phyloP scores from a whole-genome alignment of 64 coral and sea anemone genomes.

The Montipora efflorescens region DNA sequence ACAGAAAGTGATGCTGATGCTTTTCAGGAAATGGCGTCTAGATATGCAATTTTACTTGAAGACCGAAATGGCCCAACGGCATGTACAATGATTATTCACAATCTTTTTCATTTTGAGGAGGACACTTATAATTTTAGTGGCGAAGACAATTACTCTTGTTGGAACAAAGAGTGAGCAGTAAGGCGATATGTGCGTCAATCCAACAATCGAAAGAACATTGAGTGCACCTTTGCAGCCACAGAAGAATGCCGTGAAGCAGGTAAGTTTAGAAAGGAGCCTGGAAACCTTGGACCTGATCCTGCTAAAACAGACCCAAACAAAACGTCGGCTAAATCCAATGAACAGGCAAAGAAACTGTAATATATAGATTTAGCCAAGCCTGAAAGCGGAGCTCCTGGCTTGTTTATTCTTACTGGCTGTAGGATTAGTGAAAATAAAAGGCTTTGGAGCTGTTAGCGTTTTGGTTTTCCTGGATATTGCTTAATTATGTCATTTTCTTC shows the following conservation, averaged over 20 bases:
- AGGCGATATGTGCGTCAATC: constrained; percentile 46
- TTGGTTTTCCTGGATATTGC: too few relatives aligned
- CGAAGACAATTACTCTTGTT: constrained; percentile 55
- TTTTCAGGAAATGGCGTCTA: constrained; percentile 53
- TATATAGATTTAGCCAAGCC: too few relatives aligned
- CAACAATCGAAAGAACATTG: constrained; percentile 70
- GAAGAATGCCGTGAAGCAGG: constrained; percentile 39
- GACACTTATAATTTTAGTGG: constrained; percentile 51
- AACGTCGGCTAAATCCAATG: constrained; percentile 45
- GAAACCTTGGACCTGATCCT: constrained; percentile 16
- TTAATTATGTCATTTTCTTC: too few relatives aligned
- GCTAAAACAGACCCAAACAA: constrained; percentile 60
- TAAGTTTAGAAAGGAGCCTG: constrained; percentile 42
- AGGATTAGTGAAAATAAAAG: too few relatives aligned
- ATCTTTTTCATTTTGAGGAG: constrained; percentile 66
- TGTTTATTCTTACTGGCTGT: too few relatives aligned
- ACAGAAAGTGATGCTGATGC: constrained; percentile 45
- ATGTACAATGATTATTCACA: constrained; percentile 58
- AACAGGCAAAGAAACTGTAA: constrained; percentile 55
- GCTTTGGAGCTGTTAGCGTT: too few relatives aligned
- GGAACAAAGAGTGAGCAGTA: constrained; percentile 48
- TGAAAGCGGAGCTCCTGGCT: too few relatives aligned
- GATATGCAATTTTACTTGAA: constrained; percentile 59
- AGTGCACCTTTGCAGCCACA: constrained; percentile 52
- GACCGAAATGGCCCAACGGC: constrained; percentile 48